A percentile compares a stretch with the other conserved stretches of the same genome.
Evolutionary conservation across 2,797 vertebrate species (phyloP).

Genomic region (Mastacembelus armatus): DNA sequence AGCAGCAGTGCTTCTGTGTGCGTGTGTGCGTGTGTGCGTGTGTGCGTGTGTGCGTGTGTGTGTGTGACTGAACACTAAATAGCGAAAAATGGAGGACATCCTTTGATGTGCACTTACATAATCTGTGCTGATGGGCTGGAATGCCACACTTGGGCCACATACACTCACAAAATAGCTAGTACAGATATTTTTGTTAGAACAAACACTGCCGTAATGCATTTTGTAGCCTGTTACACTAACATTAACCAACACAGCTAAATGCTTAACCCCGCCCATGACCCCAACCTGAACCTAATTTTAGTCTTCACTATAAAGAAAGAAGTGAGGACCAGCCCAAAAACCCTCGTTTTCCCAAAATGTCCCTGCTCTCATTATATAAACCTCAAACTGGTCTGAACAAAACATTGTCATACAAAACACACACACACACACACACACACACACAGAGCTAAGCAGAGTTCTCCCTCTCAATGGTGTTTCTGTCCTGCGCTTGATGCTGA

Average conservation of each 20-base stretch:
- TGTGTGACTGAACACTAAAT: slow-evolving; percentile 35
- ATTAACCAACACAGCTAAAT: too few relatives aligned
- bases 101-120: slow-evolving; percentile 69
- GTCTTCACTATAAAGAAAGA: too few relatives aligned
- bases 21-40: slow-evolving; percentile 12
- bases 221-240: too few relatives aligned
- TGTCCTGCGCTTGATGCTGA: slow-evolving; percentile 20
- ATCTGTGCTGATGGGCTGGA: slow-evolving; percentile 58
- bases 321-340: too few relatives aligned
- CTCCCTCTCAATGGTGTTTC: neutral
- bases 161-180: slow-evolving; percentile 6
- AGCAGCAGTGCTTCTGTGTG: slow-evolving; percentile 1
- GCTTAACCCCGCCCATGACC: too few relatives aligned
- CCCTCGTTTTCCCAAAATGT: too few relatives aligned
- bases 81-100: slow-evolving; percentile 48
- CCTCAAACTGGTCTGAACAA: neutral
- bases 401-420: neutral
- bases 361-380: too few relatives aligned
- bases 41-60: slow-evolving; percentile 17
- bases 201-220: too few relatives aligned
- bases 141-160: slow-evolving; percentile 31
- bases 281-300: too few relatives aligned
- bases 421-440: slow-evolving; percentile 18
- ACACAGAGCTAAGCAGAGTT: slow-evolving; percentile 18
- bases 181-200: too few relatives aligned